Percentiles rank a stretch among this genome's conserved stretches.
Evolutionary conservation across 1,140 invertebrate genomes (phyloP).

Genomic region (Drosophila lacteicornis): DNA sequence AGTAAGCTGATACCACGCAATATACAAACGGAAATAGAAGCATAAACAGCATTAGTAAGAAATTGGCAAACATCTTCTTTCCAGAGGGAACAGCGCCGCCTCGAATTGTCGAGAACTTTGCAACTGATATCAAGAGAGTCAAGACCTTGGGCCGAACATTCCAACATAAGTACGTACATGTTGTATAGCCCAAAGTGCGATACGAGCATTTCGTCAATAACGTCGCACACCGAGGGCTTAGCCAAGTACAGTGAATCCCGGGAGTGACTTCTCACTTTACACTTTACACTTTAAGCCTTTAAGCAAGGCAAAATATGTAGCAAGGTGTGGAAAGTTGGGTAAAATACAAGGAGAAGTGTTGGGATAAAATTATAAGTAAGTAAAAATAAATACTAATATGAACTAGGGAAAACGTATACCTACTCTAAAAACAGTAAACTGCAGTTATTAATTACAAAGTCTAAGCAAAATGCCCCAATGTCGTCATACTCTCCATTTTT

Average conservation of each 20-base stretch:
- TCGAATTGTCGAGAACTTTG: conserved; percentile 32
- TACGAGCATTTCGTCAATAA: conserved; percentile 41
- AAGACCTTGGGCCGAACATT: conserved; percentile 38
- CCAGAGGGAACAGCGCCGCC: conserved; percentile 6
- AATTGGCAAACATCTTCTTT: conserved; percentile 24
- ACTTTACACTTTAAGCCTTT: conserved; percentile 1
- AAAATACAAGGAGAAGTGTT: not conserved
- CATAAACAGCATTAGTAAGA: conserved; percentile 14
- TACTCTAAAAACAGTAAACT: not conserved
- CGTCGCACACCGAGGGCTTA: conserved; percentile 25
- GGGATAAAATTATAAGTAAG: not conserved
- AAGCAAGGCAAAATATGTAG: not conserved
- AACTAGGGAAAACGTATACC: not conserved
- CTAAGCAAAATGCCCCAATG: not conserved
- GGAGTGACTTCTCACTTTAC: conserved; percentile 4
- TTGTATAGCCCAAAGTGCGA: conserved; percentile 24
- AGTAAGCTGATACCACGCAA: conserved; percentile 32
- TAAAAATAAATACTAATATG: not conserved
- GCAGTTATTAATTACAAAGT: conserved; percentile 8
- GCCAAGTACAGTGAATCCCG: conserved; percentile 31
- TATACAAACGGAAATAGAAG: conserved; percentile 25
- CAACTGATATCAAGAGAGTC: conserved; percentile 32
- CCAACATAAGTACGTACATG: conserved; percentile 26
- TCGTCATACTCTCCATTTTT: conserved; percentile 7
- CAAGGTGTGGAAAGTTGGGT: not conserved